Conservation (phyloP, 1,140 invertebrate genomes). For the Aethina tumida region DNA sequence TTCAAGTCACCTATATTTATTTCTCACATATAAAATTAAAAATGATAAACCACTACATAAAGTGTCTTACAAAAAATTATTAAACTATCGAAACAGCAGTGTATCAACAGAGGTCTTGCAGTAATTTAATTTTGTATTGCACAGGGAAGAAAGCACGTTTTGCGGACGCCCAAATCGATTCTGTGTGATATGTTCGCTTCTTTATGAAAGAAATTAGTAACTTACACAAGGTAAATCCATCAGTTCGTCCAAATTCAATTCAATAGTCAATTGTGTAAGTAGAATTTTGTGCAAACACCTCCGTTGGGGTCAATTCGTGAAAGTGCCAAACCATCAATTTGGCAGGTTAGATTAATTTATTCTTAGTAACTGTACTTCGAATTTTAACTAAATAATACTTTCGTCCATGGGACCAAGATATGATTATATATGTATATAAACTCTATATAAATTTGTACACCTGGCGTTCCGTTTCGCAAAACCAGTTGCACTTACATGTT, state of each 20-base stretch:
- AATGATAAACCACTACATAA: conserved; percentile 10
- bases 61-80: conserved; percentile 4
- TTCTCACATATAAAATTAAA: conserved; percentile 7
- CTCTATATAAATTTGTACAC: conserved; percentile 9
- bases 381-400: conserved; percentile 3
- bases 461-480: conserved; percentile 11
- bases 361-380: not conserved
- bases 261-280: too few species aligned
- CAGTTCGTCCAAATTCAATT: too few species aligned
- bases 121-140: conserved; percentile 1
- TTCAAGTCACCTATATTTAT: conserved; percentile 4
- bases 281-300: too few species aligned
- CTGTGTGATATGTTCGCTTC: too few species aligned
- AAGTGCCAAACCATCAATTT: conserved; percentile 2
- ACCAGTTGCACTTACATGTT: conserved; percentile 27
- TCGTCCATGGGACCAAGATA: not conserved
- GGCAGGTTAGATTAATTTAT: not conserved
- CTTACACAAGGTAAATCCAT: too few species aligned
- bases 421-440: conserved; percentile 3
- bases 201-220: too few species aligned
- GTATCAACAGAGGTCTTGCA: conserved; percentile 3
- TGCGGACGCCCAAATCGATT: not conserved
- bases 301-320: too few species aligned
- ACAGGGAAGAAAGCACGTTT: conserved; percentile 1
- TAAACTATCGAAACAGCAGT: conserved; percentile 6